Evolutionary conservation across 1,140 invertebrate genomes (phyloP), one percentile per base, ranked within the genome.

Genomic region (Frieseomelitta varia): DNA sequence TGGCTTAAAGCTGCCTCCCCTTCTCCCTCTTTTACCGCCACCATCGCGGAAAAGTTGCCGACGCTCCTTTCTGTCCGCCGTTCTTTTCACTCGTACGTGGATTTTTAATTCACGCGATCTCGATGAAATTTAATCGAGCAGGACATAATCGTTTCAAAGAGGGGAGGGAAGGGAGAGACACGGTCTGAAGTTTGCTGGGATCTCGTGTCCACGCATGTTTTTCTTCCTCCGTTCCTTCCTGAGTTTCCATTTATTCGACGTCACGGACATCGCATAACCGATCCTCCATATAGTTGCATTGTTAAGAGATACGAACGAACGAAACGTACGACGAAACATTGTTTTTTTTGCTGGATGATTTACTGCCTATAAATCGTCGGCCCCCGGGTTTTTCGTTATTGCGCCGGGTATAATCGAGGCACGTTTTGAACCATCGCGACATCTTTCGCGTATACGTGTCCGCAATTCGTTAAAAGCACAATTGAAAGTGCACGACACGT

Each of bases 361-460:
- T 71, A 71, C 24, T 24, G 68, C 68, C 68, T n/a, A 47, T 71
- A 71, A 47, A 71, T 71, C 68, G 39, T 6, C 34, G 68, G 39
- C 14, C 68, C 34, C 12, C 30, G 11, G 11, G 34, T 71, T 71
- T 71, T 71, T 71, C 34, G 68, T 71, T 71, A 71, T 71, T 30
- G 34, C 39, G 39, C 34, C 34, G 47, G 34, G 30, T 21, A 68
- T 39, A 39, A 68, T 71, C 39, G 39, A 24, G 34, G 68, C n/a
- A 11, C 24, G 30, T 24, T 71, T 71, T 27, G 21, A 24, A 24
- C 24, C 34, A 47, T n/a, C 8, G 68, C 68, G 17, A 69, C 39
- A 27, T 39, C 19, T 69, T 27, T 67, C 65, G 17, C 27, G 17
- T 11, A 67, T 47, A 69, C 68, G 68, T 69, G 68, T 47, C 24